These are phyloP conservation scores for Morpho helenor DNA, from an alignment of 2,888 invertebrate species.

Conservation along the genomic window DNA sequence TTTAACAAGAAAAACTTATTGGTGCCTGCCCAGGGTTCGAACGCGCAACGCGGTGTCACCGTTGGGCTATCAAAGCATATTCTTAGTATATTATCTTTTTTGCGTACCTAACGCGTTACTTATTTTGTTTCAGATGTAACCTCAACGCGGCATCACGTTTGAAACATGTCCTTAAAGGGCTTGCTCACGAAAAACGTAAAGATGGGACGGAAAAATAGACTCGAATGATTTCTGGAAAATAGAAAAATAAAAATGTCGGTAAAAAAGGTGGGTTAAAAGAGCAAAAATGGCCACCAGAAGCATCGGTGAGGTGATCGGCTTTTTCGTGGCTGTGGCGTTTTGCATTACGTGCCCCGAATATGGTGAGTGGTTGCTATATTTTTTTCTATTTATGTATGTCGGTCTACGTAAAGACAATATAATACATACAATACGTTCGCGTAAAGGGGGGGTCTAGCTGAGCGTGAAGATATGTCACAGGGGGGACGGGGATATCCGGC, in stretches of 20 bases:
- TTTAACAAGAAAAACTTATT: too few species aligned
- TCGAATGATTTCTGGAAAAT: conserved; percentile 54
- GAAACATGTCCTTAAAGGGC: conserved; percentile 50
- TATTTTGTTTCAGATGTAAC: conserved; percentile 56
- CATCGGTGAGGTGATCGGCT: conserved; percentile 66
- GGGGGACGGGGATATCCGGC: too few species aligned
- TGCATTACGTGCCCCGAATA: conserved; percentile 71
- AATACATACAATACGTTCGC: too few species aligned
- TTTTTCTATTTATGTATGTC: not conserved
- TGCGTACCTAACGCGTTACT: too few species aligned
- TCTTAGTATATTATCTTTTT: too few species aligned
- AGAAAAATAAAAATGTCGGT: conserved; percentile 66
- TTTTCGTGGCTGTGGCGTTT: conserved; percentile 67
- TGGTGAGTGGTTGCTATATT: conserved; percentile 47
- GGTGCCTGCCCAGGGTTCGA: too few species aligned
- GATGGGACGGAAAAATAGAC: conserved; percentile 45
- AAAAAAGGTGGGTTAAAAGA: conserved; percentile 69
- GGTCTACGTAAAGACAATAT: too few species aligned
- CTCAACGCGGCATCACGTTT: conserved; percentile 26
- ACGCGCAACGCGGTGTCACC: too few species aligned
- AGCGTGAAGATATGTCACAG: too few species aligned
- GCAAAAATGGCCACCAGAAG: conserved; percentile 68
- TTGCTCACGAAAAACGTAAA: conserved; percentile 44
- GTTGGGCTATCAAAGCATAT: too few species aligned
- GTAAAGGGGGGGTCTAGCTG: too few species aligned